Conservation (phyloP, 2,888 invertebrate species). For the Sylvicola cinctus region DNA sequence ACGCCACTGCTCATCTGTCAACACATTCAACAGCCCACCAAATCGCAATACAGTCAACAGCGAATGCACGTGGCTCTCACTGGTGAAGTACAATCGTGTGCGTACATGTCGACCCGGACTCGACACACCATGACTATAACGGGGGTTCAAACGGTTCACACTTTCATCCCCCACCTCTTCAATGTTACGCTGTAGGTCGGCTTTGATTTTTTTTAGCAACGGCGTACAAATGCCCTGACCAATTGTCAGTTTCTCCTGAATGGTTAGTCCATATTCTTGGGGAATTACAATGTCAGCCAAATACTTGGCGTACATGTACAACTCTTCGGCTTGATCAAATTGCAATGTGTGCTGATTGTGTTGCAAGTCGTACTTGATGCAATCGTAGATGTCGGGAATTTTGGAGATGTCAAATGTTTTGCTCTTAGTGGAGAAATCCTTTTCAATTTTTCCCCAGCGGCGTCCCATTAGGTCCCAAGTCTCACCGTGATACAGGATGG, state of each 20-base stretch:
- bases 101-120: slow-evolving; percentile 95
- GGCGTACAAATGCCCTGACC: slow-evolving; percentile 97
- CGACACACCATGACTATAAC: slow-evolving; percentile 95
- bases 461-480: slow-evolving; percentile 97
- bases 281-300: slow-evolving; percentile 98
- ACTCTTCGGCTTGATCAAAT: slow-evolving; percentile 77
- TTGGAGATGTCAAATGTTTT: slow-evolving; percentile 93
- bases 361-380: slow-evolving; percentile 96
- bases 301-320: slow-evolving; percentile 90
- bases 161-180: slow-evolving; percentile 86
- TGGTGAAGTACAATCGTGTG: slow-evolving; percentile 97
- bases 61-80: slow-evolving; percentile 98
- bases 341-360: slow-evolving; percentile 93
- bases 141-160: slow-evolving; percentile 87
- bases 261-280: slow-evolving; percentile 94
- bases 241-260: slow-evolving; percentile 88
- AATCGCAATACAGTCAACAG: slow-evolving; percentile 85
- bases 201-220: slow-evolving; percentile 80
- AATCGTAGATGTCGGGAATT: slow-evolving; percentile 95
- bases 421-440: slow-evolving; percentile 89
- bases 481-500: slow-evolving; percentile 90
- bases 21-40: slow-evolving; percentile 71
- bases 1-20: slow-evolving; percentile 92
- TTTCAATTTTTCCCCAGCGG: slow-evolving; percentile 94
- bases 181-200: slow-evolving; percentile 84